Evolutionary conservation across 2,113 vertebrate species (phyloP).

Genomic region (Cyanoramphus novaezelandiae): DNA sequence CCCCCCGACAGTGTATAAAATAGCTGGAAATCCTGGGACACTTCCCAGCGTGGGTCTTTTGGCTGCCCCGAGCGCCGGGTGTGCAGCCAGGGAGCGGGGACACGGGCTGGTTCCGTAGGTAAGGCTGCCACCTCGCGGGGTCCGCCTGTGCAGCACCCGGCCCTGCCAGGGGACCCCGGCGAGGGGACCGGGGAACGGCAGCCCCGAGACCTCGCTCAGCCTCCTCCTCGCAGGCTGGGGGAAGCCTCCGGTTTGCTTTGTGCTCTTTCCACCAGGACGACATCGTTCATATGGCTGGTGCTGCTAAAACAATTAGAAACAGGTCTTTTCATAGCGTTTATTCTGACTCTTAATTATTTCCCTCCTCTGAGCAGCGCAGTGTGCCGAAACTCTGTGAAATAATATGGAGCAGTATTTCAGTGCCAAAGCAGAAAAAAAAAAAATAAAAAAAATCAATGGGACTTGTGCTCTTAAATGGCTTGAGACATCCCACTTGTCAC

Average conservation of each 20-base stretch:
- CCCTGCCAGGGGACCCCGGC: neutral
- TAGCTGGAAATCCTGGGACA: neutral
- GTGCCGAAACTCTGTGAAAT: neutral
- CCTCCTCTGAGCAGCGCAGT: neutral
- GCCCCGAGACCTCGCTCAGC: neutral
- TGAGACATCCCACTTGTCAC: neutral
- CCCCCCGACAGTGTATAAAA: neutral
- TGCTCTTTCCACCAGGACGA: neutral
- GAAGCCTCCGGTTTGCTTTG: accelerated
- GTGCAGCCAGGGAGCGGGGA: neutral
- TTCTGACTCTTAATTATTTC: neutral
- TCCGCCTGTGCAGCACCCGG: neutral
- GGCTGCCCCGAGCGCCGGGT: neutral
- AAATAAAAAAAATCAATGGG: neutral
- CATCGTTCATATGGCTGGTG: neutral
- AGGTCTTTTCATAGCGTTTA: neutral
- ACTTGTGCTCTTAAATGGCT: neutral
- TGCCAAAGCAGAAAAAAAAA: neutral
- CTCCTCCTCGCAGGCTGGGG: neutral
- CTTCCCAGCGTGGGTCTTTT: accelerated
- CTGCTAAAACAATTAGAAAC: neutral
- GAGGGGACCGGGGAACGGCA: neutral
- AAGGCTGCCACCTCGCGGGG: slow-evolving; percentile 64
- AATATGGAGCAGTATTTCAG: neutral
- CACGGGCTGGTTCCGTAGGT: neutral